Conservation (phyloP, 1,140 invertebrate species). For the Drosophila dunni region DNA sequence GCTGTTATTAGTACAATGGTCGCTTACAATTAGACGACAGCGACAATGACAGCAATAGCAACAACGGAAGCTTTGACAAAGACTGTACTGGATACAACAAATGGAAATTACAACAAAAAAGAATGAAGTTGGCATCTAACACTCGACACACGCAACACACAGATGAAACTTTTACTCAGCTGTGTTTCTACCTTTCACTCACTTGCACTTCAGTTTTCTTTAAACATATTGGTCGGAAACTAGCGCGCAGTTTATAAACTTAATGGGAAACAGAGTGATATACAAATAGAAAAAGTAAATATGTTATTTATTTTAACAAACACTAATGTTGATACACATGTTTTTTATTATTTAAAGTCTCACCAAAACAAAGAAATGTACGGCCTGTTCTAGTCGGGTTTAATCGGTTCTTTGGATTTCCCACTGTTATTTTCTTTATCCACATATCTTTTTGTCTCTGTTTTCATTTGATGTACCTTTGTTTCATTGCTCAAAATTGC, state of each 20-base stretch:
- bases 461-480: conserved; percentile 30
- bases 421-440: not conserved
- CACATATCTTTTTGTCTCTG: conserved; percentile 2
- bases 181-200: not conserved
- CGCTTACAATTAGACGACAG: conserved; percentile 68
- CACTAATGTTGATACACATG: too few species aligned
- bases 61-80: conserved; percentile 28
- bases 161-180: conserved; percentile 3
- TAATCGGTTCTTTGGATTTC: not conserved
- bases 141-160: conserved; percentile 50
- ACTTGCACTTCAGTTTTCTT: too few species aligned
- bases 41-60: conserved; percentile 15
- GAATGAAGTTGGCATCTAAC: conserved; percentile 62
- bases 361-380: too few species aligned
- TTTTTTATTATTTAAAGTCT: too few species aligned
- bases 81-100: conserved; percentile 22
- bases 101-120: conserved; percentile 50
- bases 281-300: too few species aligned
- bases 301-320: too few species aligned
- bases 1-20: conserved; percentile 47
- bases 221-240: too few species aligned
- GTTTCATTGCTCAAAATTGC: conserved; percentile 78
- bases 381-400: too few species aligned
- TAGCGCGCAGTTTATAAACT: too few species aligned
- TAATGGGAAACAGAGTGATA: too few species aligned